Conservation (phyloP, 2,888 invertebrate genomes). For the Perizoma flavofasciatum region DNA sequence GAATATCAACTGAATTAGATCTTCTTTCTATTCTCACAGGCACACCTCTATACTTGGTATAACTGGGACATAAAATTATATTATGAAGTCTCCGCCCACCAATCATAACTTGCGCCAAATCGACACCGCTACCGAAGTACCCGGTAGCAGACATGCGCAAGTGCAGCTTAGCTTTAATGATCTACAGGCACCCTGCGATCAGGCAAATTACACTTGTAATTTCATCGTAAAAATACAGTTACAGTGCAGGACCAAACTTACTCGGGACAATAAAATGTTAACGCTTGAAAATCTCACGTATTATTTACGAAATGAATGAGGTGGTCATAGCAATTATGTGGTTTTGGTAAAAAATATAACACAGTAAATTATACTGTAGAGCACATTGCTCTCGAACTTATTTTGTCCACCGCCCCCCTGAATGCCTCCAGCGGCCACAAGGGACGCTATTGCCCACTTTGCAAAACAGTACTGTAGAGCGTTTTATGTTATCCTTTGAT, state of each 20-base stretch:
- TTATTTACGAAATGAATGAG: conserved; percentile 13
- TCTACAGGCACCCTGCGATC: conserved; percentile 46
- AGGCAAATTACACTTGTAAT: conserved; percentile 49
- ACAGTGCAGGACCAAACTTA: conserved; percentile 28
- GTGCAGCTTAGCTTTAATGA: conserved; percentile 48
- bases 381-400: too few relatives aligned
- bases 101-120: conserved; percentile 30
- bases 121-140: conserved; percentile 34
- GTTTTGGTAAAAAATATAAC: conserved; percentile 13
- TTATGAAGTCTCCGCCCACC: conserved; percentile 19
- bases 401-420: too few relatives aligned
- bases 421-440: too few relatives aligned
- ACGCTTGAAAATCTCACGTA: conserved; percentile 31
- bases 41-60: conserved; percentile 1
- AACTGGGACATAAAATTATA: conserved; percentile 16
- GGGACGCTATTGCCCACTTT: too few relatives aligned
- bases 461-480: too few relatives aligned
- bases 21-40: background rate
- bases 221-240: conserved; percentile 43
- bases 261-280: conserved; percentile 32
- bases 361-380: conserved; percentile 5
- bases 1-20: too few relatives aligned
- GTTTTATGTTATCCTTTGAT: too few relatives aligned
- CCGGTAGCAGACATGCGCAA: conserved; percentile 50
- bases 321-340: conserved; percentile 7